Evolutionary conservation across 2,113 vertebrate species (phyloP).

Genomic region (Lepisosteus oculatus): DNA sequence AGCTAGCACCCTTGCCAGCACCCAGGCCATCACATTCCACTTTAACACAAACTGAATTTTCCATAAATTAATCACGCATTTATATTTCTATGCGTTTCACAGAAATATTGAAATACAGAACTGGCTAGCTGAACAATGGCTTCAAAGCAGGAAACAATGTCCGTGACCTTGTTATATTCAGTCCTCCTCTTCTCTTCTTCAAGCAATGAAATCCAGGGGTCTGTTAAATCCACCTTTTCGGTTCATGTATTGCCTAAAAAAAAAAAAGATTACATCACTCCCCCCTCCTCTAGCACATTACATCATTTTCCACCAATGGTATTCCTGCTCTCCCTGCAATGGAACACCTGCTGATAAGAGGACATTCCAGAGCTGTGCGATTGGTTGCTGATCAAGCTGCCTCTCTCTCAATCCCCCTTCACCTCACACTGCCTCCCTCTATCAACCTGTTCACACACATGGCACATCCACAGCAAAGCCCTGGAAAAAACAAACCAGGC

Average conservation of each 20-base stretch:
- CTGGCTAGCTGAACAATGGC: too few relatives aligned
- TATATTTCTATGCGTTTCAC: too few relatives aligned
- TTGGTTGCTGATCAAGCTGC: constrained; percentile 15
- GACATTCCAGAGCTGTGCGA: constrained; percentile 55
- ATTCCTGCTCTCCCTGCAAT: constrained; percentile 49
- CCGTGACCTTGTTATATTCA: too few relatives aligned
- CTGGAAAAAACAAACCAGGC: too few relatives aligned
- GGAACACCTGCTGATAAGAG: constrained; percentile 58
- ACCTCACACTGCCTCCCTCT: not conserved
- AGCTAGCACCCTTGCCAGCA: too few relatives aligned
- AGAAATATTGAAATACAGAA: too few relatives aligned
- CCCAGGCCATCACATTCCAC: too few relatives aligned
- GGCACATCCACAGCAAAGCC: too few relatives aligned
- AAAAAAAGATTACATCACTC: constrained; percentile 48
- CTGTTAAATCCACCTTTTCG: constrained; percentile 98
- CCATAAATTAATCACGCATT: too few relatives aligned
- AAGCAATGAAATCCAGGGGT: constrained; percentile 96
- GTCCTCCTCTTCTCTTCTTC: constrained; percentile 39
- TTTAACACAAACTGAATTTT: too few relatives aligned
- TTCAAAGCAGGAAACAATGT: too few relatives aligned
- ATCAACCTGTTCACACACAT: not conserved
- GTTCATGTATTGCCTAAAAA: constrained; percentile 95
- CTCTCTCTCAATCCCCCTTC: not conserved
- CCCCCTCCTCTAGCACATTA: constrained; percentile 53
- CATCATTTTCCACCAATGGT: not conserved